A percentile compares a stretch with the other conserved stretches of the same genome.
Evolutionary conservation across 2,888 invertebrate species (phyloP).

Genomic region (Parascotia fuliginaria): DNA sequence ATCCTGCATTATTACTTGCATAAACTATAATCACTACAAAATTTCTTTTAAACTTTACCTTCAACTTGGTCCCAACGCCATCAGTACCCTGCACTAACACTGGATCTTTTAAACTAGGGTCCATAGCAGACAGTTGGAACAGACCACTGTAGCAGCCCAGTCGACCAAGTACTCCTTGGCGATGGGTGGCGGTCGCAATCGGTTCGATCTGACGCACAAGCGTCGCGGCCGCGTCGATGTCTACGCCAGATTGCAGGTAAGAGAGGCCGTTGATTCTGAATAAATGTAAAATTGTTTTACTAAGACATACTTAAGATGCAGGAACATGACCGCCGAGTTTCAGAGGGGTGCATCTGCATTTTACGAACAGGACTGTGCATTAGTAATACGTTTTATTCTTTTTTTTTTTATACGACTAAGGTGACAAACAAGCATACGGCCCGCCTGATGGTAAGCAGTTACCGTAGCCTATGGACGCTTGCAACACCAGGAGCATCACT

Average conservation of each 20-base stretch:
- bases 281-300: background rate
- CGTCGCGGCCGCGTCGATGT: constrained; percentile 96
- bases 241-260: constrained; percentile 96
- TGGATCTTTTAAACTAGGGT: constrained; percentile 89
- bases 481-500: too few species aligned
- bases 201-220: constrained; percentile 94
- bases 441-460: too few species aligned
- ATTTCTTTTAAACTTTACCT: constrained; percentile 82
- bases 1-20: too few species aligned
- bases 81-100: constrained; percentile 97
- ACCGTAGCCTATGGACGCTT: too few species aligned
- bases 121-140: constrained; percentile 92
- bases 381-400: too few species aligned
- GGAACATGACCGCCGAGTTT: too few species aligned
- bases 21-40: too few species aligned
- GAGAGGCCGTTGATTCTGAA: constrained; percentile 88
- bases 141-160: constrained; percentile 98
- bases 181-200: constrained; percentile 90
- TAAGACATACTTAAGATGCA: too few species aligned
- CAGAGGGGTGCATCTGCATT: too few species aligned
- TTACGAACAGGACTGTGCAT: too few species aligned
- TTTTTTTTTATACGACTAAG: too few species aligned
- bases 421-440: too few species aligned
- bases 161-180: constrained; percentile 92
- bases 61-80: constrained; percentile 98